Evolutionary conservation across 2,888 invertebrate species (phyloP).

Genomic region (Cantharis lateralis): DNA sequence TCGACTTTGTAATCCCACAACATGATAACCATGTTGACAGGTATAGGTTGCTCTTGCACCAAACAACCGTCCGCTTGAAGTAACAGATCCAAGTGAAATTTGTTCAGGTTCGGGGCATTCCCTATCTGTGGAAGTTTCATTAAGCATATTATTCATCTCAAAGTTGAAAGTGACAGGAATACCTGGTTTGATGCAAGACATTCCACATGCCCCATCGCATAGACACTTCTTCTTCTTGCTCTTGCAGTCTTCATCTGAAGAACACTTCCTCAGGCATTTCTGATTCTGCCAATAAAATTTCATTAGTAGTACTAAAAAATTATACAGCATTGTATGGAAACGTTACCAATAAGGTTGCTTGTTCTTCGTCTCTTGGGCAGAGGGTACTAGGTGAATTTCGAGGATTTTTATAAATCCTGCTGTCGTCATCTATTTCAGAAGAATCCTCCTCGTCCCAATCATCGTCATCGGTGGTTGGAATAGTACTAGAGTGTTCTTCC

Average conservation of each 20-base stretch:
- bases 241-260: conserved; percentile 93
- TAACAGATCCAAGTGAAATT: conserved; percentile 78
- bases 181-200: conserved; percentile 98
- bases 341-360: conserved; percentile 73
- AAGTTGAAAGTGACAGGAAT: conserved; percentile 33
- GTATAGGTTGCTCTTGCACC: conserved; percentile 83
- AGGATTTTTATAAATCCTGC: conserved; percentile 85
- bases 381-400: conserved; percentile 84
- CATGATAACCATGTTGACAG: conserved; percentile 87
- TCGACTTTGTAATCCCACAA: conserved; percentile 83
- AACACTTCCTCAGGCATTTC: conserved; percentile 90
- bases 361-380: conserved; percentile 85
- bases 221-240: conserved; percentile 95
- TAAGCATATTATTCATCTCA: too few relatives aligned
- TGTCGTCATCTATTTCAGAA: conserved; percentile 75
- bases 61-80: conserved; percentile 77
- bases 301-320: neutral
- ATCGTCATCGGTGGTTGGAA: conserved; percentile 56
- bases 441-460: conserved; percentile 54
- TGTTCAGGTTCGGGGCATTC: conserved; percentile 82
- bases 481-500: conserved; percentile 10
- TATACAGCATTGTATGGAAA: neutral
- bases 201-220: conserved; percentile 95
- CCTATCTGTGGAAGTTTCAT: conserved; percentile 61
- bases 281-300: conserved; percentile 66